phyloP scores from a whole-genome alignment of 2,888 invertebrate genomes.

The Oligia strigilis region DNA sequence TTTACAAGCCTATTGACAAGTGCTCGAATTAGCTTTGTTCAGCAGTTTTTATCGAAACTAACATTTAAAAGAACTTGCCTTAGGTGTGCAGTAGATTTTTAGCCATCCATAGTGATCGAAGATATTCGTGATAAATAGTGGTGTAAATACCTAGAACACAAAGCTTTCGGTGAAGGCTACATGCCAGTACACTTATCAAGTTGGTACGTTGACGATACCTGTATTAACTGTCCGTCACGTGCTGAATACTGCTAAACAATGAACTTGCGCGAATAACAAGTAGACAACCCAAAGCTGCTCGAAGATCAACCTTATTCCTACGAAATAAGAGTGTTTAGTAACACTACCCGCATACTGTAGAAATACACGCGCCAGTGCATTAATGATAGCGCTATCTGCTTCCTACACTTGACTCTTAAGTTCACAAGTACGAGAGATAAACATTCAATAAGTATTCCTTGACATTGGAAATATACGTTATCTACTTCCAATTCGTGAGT shows the following conservation, averaged over 20 bases:
- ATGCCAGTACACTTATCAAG: constrained; percentile 73
- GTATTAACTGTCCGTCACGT: constrained; percentile 83
- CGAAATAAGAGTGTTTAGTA: constrained; percentile 58
- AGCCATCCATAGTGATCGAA: neutral
- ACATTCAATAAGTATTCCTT: constrained; percentile 42
- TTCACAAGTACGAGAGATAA: constrained; percentile 62
- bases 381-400: constrained; percentile 82
- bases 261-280: constrained; percentile 73
- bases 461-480: constrained; percentile 24
- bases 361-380: constrained; percentile 84
- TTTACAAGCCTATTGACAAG: constrained; percentile 9
- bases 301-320: constrained; percentile 60
- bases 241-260: constrained; percentile 83
- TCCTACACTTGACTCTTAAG: constrained; percentile 84
- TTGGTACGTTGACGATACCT: constrained; percentile 72
- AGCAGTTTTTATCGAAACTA: neutral
- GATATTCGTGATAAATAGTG: constrained; percentile 19
- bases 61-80: neutral
- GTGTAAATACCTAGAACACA: constrained; percentile 20
- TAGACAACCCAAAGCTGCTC: constrained; percentile 39
- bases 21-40: neutral
- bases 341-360: constrained; percentile 80
- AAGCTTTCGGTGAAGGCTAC: constrained; percentile 58
- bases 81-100: neutral
- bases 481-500: neutral